Evolutionary conservation across 1,140 invertebrate species (phyloP), one percentile per base, ranked within the genome.

Genomic region (Venturia canescens): DNA sequence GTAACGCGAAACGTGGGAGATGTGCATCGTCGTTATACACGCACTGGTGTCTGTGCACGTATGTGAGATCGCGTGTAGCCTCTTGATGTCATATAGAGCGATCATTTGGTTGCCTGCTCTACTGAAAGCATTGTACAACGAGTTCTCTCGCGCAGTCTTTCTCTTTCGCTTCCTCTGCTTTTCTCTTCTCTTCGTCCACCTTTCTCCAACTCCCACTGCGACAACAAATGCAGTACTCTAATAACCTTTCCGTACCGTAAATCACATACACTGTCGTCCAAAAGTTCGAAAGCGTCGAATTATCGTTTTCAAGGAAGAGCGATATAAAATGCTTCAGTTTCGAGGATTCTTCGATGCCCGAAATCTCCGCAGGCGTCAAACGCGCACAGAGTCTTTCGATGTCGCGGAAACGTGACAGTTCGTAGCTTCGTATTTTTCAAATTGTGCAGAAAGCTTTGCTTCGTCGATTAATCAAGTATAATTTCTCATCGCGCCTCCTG

Each of bases 181-280:
- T 31, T 38, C 31, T 38, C 67, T 34, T 38, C 21, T 21, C 21
- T 21, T 57, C 23, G 18, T 23, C 34, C 13, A 34, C 13, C 69
- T 71, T 15, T 63, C 53, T 57, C 23, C 27, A 3, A 18, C n/a
- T n/a, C 50, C 7, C 27, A 16, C 3, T 5, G 5, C 60, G 69
- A 16, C 69, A 71, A 38, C n/a, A 57, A 74, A 57, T 13, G 31
- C 71, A 53, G 44, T 44, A 74, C 71, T 74, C 71, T 53, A 74
- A 74, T 74, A 74, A 74, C 44, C 71, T 74, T 74, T 48, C 44
- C 71, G 44, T 72, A 53, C 70, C 70, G 70, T 48, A 53, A 53
- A 74, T 74, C 69, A 26, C 69, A 71, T 71, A 71, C 38, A 44
- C 38, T 44, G 13, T 11, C 3, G 38, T 44, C 13, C 38, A 44